A percentile compares a stretch with the other conserved stretches of the same genome.
Conservation (phyloP, 2,113 vertebrate genomes). For the Scomber japonicus region DNA sequence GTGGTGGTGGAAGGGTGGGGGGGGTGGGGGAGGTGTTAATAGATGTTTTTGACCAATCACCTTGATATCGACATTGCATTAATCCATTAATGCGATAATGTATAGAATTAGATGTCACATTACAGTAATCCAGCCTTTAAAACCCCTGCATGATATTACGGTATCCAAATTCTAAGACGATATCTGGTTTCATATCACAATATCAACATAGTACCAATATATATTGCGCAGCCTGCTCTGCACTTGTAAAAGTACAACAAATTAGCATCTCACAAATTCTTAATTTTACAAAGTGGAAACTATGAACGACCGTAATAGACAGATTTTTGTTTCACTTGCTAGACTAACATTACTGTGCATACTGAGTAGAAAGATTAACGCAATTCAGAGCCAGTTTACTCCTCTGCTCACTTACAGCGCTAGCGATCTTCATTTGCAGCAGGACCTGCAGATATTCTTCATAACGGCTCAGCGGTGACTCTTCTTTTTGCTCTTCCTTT, state of each 20-base stretch:
- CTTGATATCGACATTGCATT: no score
- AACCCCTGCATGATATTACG: no score
- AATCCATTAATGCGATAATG: no score
- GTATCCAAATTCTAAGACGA: no score
- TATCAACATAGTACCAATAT: no score
- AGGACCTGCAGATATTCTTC: constrained; percentile 79
- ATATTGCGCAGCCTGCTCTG: not conserved
- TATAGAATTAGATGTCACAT: no score
- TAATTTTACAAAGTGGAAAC: not conserved
- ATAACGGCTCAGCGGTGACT: constrained; percentile 40
- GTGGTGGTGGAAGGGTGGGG: no score
- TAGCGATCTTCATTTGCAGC: constrained; percentile 79
- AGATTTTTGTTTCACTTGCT: not conserved
- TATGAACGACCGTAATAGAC: no score
- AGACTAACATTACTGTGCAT: not conserved
- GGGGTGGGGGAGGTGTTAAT: no score
- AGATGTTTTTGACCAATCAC: no score
- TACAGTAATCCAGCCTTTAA: no score
- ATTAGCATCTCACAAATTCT: not conserved
- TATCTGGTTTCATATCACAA: no score
- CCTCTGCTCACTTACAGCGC: constrained; percentile 74
- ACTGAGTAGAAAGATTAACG: not conserved
- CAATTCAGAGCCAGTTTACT: not conserved
- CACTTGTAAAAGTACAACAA: not conserved
- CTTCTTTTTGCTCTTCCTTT: constrained; percentile 17